Conservation (phyloP, 2,113 vertebrate genomes). For the sheep (Ovis aries) region DNA sequence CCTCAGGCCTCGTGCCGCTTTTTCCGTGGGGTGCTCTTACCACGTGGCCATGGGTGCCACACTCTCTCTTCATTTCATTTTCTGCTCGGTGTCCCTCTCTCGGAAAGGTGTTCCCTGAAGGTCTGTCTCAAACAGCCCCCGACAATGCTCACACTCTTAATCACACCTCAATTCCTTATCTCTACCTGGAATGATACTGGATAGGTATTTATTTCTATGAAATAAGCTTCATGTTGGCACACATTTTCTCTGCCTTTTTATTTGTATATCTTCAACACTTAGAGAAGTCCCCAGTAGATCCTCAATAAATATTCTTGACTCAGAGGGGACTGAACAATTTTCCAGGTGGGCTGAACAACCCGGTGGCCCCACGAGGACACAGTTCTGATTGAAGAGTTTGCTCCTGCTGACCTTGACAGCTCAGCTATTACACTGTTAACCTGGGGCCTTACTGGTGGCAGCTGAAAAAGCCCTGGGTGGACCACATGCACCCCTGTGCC, state of each 20-base stretch:
- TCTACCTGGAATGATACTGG: background rate
- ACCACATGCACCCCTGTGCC: too few species aligned
- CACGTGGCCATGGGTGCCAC: background rate
- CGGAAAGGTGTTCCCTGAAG: background rate
- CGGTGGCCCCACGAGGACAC: too few species aligned
- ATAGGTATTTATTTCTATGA: background rate
- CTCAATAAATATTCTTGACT: background rate
- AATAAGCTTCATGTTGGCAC: background rate
- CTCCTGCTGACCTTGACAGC: background rate
- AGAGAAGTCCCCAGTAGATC: background rate
- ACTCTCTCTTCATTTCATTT: background rate
- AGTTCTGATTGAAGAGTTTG: background rate
- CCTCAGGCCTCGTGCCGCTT: background rate
- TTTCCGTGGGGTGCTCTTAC: background rate
- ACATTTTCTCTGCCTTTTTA: background rate
- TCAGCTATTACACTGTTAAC: background rate
- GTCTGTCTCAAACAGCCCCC: background rate
- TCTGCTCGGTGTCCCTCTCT: background rate
- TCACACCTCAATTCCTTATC: background rate
- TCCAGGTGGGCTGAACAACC: background rate
- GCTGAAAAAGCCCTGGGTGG: background rate
- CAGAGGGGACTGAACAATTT: background rate
- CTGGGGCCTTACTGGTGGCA: background rate
- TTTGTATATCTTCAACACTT: background rate
- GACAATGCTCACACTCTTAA: background rate